A percentile compares a stretch with the other conserved stretches of the same genome.
phyloP scores from a whole-genome alignment of 2,113 vertebrate species.

The Phrynosoma platyrhinos region DNA sequence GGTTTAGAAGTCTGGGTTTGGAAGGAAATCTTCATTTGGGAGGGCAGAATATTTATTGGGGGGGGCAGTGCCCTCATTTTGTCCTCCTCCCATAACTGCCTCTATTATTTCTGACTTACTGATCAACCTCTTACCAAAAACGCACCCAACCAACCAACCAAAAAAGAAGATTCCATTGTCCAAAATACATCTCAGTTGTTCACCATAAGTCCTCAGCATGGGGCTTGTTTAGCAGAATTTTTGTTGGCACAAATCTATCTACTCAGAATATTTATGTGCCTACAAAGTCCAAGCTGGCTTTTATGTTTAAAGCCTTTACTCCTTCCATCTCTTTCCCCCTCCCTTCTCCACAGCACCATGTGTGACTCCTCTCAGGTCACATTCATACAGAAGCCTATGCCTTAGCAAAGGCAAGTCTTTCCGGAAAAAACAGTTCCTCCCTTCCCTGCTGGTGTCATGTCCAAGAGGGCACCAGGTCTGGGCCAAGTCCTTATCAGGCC shows the following conservation, averaged over 20 bases:
- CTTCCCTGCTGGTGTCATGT: neutral
- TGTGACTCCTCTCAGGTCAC: neutral
- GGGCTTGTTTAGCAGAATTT: neutral
- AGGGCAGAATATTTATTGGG: too few species aligned
- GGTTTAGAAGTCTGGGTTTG: too few species aligned
- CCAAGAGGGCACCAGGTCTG: neutral
- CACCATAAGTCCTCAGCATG: too few species aligned
- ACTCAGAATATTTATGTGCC: neutral
- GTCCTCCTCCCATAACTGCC: too few species aligned
- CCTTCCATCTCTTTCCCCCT: too few species aligned
- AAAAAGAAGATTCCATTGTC: too few species aligned
- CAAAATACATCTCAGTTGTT: too few species aligned
- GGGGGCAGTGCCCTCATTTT: too few species aligned
- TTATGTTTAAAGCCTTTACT: neutral
- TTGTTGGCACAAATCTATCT: neutral
- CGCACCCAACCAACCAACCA: neutral
- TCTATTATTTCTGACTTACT: neutral
- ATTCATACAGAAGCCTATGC: neutral
- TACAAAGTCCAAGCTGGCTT: neutral
- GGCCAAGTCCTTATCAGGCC: slow-evolving; percentile 19
- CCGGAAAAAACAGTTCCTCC: neutral
- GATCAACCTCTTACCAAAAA: neutral
- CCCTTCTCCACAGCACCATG: neutral
- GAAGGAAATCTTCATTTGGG: too few species aligned
- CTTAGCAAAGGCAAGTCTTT: neutral